phyloP scores from a whole-genome alignment of 2,113 vertebrate genomes.

The Pelecanus crispus region DNA sequence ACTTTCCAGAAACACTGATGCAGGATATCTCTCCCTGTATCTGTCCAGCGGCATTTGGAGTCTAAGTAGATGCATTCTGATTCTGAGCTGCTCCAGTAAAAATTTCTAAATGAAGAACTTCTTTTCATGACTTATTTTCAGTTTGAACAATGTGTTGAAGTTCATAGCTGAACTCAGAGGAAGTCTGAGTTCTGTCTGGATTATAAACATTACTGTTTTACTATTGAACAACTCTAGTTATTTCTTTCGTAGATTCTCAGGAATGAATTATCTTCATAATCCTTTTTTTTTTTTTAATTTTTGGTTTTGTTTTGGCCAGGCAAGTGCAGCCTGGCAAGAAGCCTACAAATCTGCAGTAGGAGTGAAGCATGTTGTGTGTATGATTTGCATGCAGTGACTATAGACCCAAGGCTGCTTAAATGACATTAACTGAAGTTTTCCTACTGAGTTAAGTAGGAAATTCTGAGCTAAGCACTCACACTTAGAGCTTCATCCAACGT shows the following conservation, averaged over 20 bases:
- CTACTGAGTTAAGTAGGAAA: background rate
- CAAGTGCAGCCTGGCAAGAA: background rate
- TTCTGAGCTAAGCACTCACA: background rate
- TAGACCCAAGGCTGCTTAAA: background rate
- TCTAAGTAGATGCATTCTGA: background rate
- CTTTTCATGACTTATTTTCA: constrained; percentile 17
- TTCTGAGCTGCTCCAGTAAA: background rate
- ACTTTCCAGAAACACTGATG: background rate
- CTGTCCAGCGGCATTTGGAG: background rate
- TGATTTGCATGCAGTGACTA: background rate
- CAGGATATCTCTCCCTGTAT: background rate
- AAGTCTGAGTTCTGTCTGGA: background rate
- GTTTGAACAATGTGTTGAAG: background rate
- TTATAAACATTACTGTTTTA: background rate
- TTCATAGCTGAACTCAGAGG: background rate
- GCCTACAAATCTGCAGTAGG: background rate
- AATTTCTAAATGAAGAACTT: background rate
- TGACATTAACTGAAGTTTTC: background rate
- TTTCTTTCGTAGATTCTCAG: background rate
- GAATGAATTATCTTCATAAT: background rate
- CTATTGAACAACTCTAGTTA: background rate
- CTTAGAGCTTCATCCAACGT: background rate
- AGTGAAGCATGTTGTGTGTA: background rate
- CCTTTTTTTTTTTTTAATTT: background rate
- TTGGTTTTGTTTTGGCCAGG: background rate